Conservation (phyloP, 2,113 vertebrate species). For the Ptilonorhynchus violaceus region DNA sequence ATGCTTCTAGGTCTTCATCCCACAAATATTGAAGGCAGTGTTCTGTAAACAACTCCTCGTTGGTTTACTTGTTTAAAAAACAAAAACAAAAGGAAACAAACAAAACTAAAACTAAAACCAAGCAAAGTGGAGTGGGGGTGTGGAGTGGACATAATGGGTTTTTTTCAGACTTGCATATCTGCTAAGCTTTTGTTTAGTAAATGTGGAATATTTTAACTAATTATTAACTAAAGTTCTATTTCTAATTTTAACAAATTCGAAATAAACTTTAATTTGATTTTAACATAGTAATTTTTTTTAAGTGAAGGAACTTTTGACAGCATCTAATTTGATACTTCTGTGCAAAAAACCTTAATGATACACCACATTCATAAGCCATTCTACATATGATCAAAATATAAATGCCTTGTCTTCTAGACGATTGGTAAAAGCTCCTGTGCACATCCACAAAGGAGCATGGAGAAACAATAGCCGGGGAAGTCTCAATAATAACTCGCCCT, state of each 20-base stretch:
- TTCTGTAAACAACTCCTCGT: neutral
- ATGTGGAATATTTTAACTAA: neutral
- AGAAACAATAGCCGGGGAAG: neutral
- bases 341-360: neutral
- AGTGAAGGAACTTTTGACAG: neutral
- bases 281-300: neutral
- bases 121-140: rapidly evolving
- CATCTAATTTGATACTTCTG: neutral
- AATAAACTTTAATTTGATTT: neutral
- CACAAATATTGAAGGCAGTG: neutral
- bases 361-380: neutral
- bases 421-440: neutral
- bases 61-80: neutral
- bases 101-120: neutral
- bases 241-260: neutral
- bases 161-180: neutral
- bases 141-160: rapidly evolving
- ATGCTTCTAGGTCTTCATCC: neutral
- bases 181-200: neutral
- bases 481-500: neutral
- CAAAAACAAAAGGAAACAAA: neutral
- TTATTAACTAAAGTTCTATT: neutral
- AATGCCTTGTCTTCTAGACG: neutral
- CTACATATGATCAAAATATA: neutral
- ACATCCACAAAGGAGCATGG: neutral